A percentile compares a stretch with the other conserved stretches of the same genome.
These are phyloP conservation scores for Lymantria monacha DNA, from an alignment of 2,888 invertebrate species.

Conservation along the genomic window DNA sequence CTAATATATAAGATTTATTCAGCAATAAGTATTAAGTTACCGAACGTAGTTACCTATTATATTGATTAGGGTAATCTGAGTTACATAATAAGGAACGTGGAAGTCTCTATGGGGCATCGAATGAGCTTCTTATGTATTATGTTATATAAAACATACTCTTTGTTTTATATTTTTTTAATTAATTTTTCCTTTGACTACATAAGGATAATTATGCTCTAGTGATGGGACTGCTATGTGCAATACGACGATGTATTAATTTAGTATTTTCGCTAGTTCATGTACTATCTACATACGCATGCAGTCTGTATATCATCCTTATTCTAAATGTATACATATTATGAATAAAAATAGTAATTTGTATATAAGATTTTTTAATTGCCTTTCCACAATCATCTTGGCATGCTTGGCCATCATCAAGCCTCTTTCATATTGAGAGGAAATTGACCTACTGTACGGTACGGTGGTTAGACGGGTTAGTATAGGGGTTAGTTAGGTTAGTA, in stretches of 20 bases:
- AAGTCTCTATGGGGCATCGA: constrained; percentile 16
- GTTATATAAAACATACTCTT: too few relatives aligned
- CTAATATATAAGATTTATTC: constrained; percentile 32
- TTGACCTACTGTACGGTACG: not conserved
- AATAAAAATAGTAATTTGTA: constrained; percentile 73
- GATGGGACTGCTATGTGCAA: constrained; percentile 37
- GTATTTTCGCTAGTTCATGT: constrained; percentile 57
- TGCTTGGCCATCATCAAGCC: not conserved
- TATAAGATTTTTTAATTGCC: constrained; percentile 37
- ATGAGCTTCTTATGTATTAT: constrained; percentile 22
- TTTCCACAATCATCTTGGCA: not conserved
- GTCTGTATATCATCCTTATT: constrained; percentile 50
- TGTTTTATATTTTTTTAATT: not conserved
- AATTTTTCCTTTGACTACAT: constrained; percentile 16
- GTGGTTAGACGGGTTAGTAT: not conserved
- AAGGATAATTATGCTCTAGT: constrained; percentile 17
- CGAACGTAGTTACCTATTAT: constrained; percentile 28
- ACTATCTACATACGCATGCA: constrained; percentile 43
- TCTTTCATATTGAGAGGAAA: too few relatives aligned
- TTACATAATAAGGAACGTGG: constrained; percentile 28
- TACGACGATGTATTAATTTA: constrained; percentile 41
- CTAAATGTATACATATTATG: constrained; percentile 62
- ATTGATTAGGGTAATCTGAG: constrained; percentile 19
- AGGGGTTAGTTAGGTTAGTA: too few relatives aligned
- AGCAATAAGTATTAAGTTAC: constrained; percentile 46